phyloP scores from a whole-genome alignment of 2,797 vertebrate genomes.

The Cetoscarus ocellatus region DNA sequence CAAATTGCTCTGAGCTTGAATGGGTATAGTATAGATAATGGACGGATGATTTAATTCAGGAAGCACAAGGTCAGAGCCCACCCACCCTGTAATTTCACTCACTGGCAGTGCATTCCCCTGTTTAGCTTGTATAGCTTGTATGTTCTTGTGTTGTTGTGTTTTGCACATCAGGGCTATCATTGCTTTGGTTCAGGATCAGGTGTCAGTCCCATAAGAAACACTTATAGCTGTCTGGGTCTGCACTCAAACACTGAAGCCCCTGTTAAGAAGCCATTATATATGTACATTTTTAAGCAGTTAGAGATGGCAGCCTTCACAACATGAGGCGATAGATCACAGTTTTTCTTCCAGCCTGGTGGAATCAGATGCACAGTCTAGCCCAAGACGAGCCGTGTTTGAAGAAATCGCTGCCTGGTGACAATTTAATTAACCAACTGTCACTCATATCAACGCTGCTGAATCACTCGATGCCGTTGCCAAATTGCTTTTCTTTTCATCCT shows the following conservation, averaged over 20 bases:
- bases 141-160: too few relatives aligned
- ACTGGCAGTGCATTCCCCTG: too few relatives aligned
- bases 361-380: conserved; percentile 34
- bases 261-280: conserved; percentile 9
- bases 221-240: background rate
- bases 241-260: background rate
- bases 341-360: conserved; percentile 34
- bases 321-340: conserved; percentile 37
- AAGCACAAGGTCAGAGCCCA: too few relatives aligned
- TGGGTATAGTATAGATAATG: too few relatives aligned
- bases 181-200: background rate
- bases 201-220: conserved; percentile 3
- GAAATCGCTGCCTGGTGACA: conserved; percentile 65
- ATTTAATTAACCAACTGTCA: conserved; percentile 78
- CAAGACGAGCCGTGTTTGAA: conserved; percentile 52
- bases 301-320: conserved; percentile 29
- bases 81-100: too few relatives aligned
- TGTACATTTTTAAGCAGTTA: conserved; percentile 29
- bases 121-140: too few relatives aligned
- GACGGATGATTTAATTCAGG: too few relatives aligned
- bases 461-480: conserved; percentile 56
- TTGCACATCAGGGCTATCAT: too few relatives aligned
- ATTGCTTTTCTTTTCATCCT: conserved; percentile 67
- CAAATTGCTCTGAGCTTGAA: too few relatives aligned
- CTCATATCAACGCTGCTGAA: conserved; percentile 64